phyloP scores from a whole-genome alignment of 2,797 vertebrate species.

The Acanthornis magna region DNA sequence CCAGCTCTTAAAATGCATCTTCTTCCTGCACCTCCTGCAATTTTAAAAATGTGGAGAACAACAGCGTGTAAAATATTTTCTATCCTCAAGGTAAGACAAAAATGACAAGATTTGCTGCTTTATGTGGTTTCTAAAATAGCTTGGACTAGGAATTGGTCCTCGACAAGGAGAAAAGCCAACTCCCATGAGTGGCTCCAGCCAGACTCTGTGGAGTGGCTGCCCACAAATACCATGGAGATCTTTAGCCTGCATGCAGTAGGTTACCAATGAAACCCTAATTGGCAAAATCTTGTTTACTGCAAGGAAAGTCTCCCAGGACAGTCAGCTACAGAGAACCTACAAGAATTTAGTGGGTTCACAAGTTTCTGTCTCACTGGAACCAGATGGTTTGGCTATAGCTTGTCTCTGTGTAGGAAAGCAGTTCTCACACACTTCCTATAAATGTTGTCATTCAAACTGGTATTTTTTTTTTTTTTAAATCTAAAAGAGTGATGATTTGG shows the following conservation, averaged over 20 bases:
- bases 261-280: background rate
- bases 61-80: background rate
- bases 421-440: constrained; percentile 53
- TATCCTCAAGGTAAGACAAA: background rate
- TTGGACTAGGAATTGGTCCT: background rate
- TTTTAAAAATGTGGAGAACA: background rate
- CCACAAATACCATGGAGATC: background rate
- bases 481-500: background rate
- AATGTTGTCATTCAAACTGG: constrained; percentile 46
- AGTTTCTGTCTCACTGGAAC: constrained; percentile 37
- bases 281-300: background rate
- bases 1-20: background rate
- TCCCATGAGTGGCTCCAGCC: background rate
- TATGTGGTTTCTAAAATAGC: background rate
- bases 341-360: constrained; percentile 22
- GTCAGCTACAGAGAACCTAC: background rate
- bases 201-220: background rate
- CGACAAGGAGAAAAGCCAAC: background rate
- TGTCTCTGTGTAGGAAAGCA: constrained; percentile 52
- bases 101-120: background rate
- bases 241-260: background rate
- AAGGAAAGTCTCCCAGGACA: background rate
- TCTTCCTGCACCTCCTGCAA: background rate
- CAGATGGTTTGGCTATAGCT: constrained; percentile 59
- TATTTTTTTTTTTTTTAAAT: constrained; percentile 12